Evolutionary conservation across 2,113 vertebrate species (phyloP), one percentile per base, ranked within the genome.

Genomic region (Passer domesticus): DNA sequence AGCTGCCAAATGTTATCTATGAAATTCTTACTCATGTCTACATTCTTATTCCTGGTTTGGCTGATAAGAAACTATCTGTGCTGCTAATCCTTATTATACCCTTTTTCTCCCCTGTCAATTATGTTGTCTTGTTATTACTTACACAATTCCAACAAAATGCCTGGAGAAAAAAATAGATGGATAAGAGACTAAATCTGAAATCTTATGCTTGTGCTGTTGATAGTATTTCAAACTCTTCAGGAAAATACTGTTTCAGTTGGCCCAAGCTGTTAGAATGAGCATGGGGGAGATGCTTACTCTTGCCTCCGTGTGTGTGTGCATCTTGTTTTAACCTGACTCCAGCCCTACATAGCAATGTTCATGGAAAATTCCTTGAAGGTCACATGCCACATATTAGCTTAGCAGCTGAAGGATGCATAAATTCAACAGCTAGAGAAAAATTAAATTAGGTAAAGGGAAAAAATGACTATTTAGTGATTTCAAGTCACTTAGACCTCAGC

Each of bases 401-500:
- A 82, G 92, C 81, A 83, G 43, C 35, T 83, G 68, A 88, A 90
- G 75, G 93, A 49, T 53, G 25, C 86, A 39, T 55, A 67, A 60
- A 67, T 88, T 88, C 43, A 93, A 83, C 15, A 74, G 67, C 39
- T 79, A 86, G 46, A 68, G 76, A 76, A 80, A 91, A 90, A 74
- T 74, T 7, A 74, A 80, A 87, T 88, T 73, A 83, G 20, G 31
- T 80, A 74, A 89, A 66, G 20, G 78, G 67, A 55, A 90, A 94
- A 89, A 73, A 56, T 1, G 4, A 89, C 11, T 63, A n/a, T 84
- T 89, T 80, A 63, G 46, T 70, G 63, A 80, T 85, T 77, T 75
- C 77, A 77, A 91, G 31, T 81, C 67, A 70, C 56, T 93, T 47
- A 88, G n/a, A 74, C 43, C 37, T 95, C 87, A 88, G 87, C 87